Conservation (phyloP, 2,797 vertebrate genomes). For the Coluber constrictor region DNA sequence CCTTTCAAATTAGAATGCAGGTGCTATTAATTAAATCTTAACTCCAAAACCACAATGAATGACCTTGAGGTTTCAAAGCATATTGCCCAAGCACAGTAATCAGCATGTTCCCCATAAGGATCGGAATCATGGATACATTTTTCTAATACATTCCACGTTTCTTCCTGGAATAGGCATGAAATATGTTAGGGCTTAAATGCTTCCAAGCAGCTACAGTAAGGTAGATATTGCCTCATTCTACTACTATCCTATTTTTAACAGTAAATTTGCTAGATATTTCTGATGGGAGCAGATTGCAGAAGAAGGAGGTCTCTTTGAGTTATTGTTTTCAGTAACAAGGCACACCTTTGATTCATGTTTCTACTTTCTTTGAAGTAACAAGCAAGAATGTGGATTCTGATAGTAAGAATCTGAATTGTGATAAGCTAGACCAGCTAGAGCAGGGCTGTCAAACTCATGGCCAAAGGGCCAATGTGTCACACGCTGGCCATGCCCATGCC, state of each 20-base stretch:
- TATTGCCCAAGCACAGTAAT: neutral
- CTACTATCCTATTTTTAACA: neutral
- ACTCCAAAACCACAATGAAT: neutral
- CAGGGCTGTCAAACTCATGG: too few species aligned
- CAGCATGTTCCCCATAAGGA: neutral
- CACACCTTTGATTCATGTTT: neutral
- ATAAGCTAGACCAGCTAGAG: neutral
- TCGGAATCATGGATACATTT: neutral
- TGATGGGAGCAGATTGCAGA: neutral
- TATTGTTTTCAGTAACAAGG: neutral
- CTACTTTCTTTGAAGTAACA: neutral
- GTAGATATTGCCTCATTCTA: neutral
- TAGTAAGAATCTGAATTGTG: neutral
- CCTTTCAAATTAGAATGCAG: neutral
- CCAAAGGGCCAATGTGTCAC: too few species aligned
- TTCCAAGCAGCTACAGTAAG: neutral
- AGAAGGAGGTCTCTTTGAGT: neutral
- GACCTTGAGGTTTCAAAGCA: neutral
- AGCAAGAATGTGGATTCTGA: neutral
- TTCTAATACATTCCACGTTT: neutral
- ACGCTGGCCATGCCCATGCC: too few species aligned
- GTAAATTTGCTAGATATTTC: neutral
- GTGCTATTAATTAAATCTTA: neutral
- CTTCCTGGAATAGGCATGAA: neutral
- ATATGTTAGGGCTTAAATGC: neutral